Conservation (phyloP, 2,797 vertebrate species). For the Ctenochaetus hawaiiensis region DNA sequence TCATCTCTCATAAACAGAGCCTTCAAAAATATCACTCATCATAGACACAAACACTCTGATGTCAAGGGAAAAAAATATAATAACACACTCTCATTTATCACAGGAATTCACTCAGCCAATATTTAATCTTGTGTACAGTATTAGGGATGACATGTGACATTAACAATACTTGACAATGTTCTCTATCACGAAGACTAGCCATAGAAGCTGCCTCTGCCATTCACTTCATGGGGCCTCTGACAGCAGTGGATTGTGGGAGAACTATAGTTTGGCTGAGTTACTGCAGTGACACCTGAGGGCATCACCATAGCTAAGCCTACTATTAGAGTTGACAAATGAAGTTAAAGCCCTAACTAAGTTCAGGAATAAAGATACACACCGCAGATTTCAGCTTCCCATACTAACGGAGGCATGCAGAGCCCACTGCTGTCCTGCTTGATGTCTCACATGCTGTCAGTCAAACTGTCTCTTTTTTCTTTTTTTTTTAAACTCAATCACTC, state of each 20-base stretch:
- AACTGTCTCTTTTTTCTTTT: slow-evolving; percentile 16
- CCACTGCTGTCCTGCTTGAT: neutral
- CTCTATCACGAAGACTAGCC: slow-evolving; percentile 27
- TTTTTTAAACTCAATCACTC: slow-evolving; percentile 25
- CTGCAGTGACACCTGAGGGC: slow-evolving; percentile 34
- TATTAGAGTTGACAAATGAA: slow-evolving; percentile 40
- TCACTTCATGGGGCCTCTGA: slow-evolving; percentile 28
- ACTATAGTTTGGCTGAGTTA: slow-evolving; percentile 35
- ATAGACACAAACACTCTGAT: slow-evolving; percentile 35
- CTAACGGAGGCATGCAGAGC: neutral
- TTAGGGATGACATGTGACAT: slow-evolving; percentile 55
- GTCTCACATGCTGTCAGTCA: neutral
- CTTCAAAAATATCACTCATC: slow-evolving; percentile 40
- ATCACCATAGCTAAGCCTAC: slow-evolving; percentile 9
- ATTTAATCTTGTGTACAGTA: slow-evolving; percentile 47
- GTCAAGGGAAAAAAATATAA: slow-evolving; percentile 6
- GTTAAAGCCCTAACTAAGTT: slow-evolving; percentile 37
- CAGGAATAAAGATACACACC: slow-evolving; percentile 1
- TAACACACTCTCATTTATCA: slow-evolving; percentile 23
- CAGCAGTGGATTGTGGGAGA: slow-evolving; percentile 1
- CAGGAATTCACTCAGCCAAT: slow-evolving; percentile 44
- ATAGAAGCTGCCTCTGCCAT: slow-evolving; percentile 25
- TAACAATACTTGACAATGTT: slow-evolving; percentile 62
- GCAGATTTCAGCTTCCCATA: slow-evolving; percentile 3
- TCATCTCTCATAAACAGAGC: slow-evolving; percentile 29